A percentile compares a stretch with the other conserved stretches of the same genome.
phyloP scores from a whole-genome alignment of 1,140 invertebrate species.

The Drosophila ogumai region DNA sequence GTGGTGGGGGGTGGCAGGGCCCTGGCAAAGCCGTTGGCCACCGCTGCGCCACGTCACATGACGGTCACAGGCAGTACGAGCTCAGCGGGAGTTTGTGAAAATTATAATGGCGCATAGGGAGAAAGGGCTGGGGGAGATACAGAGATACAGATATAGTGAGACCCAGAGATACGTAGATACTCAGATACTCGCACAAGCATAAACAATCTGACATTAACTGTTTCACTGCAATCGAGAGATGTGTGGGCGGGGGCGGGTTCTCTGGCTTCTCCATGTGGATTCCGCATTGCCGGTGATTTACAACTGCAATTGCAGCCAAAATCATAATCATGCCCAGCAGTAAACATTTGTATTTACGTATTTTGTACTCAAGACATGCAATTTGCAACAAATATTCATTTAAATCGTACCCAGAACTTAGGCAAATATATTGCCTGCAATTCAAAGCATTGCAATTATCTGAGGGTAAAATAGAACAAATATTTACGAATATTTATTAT shows the following conservation, averaged over 20 bases:
- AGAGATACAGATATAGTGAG: neutral
- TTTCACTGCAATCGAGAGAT: constrained; percentile 2
- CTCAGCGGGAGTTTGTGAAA: constrained; percentile 65
- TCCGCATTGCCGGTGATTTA: constrained; percentile 35
- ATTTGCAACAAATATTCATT: constrained; percentile 7
- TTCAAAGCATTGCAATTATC: neutral
- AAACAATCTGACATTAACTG: constrained; percentile 36
- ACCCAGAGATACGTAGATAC: neutral
- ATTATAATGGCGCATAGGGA: constrained; percentile 57
- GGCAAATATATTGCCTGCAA: neutral
- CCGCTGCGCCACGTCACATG: constrained; percentile 47
- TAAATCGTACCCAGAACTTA: neutral
- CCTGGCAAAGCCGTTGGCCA: constrained; percentile 33
- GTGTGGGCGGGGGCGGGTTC: neutral
- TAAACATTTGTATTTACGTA: constrained; percentile 15
- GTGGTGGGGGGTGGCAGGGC: neutral
- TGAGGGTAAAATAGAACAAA: too few species aligned
- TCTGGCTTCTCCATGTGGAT: constrained; percentile 4
- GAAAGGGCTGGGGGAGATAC: neutral
- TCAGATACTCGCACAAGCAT: constrained; percentile 14
- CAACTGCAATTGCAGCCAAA: constrained; percentile 35
- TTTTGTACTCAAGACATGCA: constrained; percentile 17
- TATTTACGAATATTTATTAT: neutral
- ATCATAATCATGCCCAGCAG: constrained; percentile 15
- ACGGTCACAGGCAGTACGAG: constrained; percentile 26